A percentile compares a stretch with the other conserved stretches of the same genome.
Evolutionary conservation across 2,113 vertebrate species (phyloP).

Genomic region (Tetraodon nigroviridis): DNA sequence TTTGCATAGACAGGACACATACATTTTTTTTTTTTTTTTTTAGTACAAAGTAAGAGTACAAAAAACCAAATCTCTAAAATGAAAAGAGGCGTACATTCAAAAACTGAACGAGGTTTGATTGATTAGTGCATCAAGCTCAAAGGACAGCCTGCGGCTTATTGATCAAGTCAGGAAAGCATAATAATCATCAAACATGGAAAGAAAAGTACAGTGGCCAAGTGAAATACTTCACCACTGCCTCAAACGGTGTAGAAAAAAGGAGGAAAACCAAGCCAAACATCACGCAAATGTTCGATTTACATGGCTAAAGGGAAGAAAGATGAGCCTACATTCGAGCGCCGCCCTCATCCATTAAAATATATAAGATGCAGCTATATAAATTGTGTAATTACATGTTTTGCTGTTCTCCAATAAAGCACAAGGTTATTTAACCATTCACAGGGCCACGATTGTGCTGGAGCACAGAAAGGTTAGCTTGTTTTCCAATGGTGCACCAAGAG

Average conservation of each 20-base stretch:
- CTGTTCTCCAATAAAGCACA: slow-evolving; percentile 1
- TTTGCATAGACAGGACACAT: slow-evolving; percentile 59
- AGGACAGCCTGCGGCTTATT: slow-evolving; percentile 21
- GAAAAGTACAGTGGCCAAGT: neutral
- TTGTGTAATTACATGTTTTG: neutral
- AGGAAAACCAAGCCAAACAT: neutral
- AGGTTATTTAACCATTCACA: slow-evolving; percentile 1
- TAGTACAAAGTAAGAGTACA: neutral
- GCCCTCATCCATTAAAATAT: neutral
- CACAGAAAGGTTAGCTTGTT: slow-evolving; percentile 14
- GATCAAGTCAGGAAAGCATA: neutral
- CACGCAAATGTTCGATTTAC: slow-evolving; percentile 6
- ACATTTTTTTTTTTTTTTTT: neutral
- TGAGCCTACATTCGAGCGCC: neutral
- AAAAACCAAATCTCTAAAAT: neutral
- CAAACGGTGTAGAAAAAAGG: too few species aligned
- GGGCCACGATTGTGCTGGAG: slow-evolving; percentile 11
- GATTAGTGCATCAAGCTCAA: slow-evolving; percentile 35
- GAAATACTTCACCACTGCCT: neutral
- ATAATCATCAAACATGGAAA: neutral
- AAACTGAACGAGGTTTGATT: slow-evolving; percentile 20
- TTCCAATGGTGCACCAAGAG: slow-evolving; percentile 10
- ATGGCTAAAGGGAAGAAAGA: neutral
- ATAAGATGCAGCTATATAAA: neutral
- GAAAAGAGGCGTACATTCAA: slow-evolving; percentile 50